Evolutionary conservation across 2,113 vertebrate genomes (phyloP).

Genomic region (Neotragus pygmaeus): DNA sequence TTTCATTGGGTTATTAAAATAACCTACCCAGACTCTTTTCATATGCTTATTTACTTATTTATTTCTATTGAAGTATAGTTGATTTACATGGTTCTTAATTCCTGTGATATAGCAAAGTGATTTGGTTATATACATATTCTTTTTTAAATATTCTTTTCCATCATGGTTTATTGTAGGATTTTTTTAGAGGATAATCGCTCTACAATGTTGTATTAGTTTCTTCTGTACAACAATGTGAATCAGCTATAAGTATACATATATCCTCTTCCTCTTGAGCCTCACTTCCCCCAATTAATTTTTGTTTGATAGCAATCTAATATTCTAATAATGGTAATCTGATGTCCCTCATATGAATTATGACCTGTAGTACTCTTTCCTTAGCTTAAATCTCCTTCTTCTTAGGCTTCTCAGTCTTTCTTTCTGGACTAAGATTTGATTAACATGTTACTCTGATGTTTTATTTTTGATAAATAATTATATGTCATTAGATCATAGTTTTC

Average conservation of each 20-base stretch:
- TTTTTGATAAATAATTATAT: background rate
- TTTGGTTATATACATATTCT: background rate
- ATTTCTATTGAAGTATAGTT: background rate
- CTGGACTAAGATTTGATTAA: constrained; percentile 27
- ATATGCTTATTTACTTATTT: too few species aligned
- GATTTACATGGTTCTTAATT: background rate
- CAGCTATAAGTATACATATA: background rate
- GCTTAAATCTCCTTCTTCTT: background rate
- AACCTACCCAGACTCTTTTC: background rate
- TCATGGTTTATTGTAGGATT: too few species aligned
- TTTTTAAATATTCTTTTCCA: background rate
- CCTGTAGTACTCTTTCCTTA: background rate
- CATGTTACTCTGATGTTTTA: background rate
- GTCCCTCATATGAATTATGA: background rate
- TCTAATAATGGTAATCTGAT: background rate
- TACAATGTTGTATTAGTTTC: background rate
- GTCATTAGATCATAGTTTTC: background rate
- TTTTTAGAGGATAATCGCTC: background rate
- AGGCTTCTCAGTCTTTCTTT: background rate
- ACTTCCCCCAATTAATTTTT: background rate
- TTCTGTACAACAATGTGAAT: background rate
- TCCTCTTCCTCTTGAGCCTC: background rate
- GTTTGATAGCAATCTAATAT: background rate
- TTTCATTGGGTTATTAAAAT: background rate
- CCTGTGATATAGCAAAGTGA: background rate